Base-by-base conservation (phyloP, 2,888 invertebrate genomes). In the Amphimallon solstitiale region DNA sequence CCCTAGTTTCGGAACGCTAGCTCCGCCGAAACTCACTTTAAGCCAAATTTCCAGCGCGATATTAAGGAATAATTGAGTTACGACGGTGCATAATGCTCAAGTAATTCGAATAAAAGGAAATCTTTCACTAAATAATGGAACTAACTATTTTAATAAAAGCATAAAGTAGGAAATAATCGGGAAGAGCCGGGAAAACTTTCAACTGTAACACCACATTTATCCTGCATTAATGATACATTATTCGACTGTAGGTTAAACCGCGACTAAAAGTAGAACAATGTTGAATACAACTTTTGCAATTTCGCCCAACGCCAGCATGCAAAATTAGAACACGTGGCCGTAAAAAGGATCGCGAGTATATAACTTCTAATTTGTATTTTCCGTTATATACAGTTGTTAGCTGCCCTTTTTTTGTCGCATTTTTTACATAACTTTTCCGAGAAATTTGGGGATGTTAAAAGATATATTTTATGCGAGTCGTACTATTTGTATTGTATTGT, bases 201-300 rank as follows among this genome's bases (percentile, higher is more conserved):
- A n/a, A n/a, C 9, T 9, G 29, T 29, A 29, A 29, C 29, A 29
- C 29, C 29, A 14, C 43, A 43, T 59, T 59, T 34, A 29, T 43
- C 14, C 40, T 14, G 34, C 56, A 43, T 43, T 59, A 59, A 59
- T 43, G 56, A 59, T 59, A 59, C 56, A 59, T 59, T 43, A 59
- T 43, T 43, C 34, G n/a, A 43, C 29, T 59, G 43, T 23, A 43
- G 51, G 43, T 59, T 23, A 59, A 59, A 59, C 56, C 56, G 29
- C 56, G 43, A 59, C 56, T 45, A 45, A 34, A 43, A 59, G 29
- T 59, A 15, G 43, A 43, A 59, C 56, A 29, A 59, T 43, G 43
- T 59, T 59, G 29, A 56, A 59, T 59, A 17, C 40, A 43, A 59
- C 56, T 45, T 59, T 59, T 14, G 56, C 43, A 21, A 43, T 29